Base-by-base conservation (phyloP, 2,888 invertebrate genomes). In the Cyrtodaria siliqua region DNA sequence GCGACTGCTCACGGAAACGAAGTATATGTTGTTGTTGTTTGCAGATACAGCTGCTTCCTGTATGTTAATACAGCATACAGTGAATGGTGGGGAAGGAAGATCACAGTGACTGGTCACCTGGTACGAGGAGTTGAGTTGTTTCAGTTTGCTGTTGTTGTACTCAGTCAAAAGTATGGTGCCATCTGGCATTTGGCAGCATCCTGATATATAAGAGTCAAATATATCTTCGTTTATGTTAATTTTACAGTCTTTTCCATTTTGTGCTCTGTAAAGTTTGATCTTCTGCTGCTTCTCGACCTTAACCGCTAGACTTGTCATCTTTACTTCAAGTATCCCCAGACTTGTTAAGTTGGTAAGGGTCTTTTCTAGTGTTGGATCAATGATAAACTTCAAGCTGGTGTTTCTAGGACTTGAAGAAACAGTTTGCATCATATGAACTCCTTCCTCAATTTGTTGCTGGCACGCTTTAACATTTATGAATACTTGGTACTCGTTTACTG, bases 131-230 rank as follows among this genome's bases (percentile, higher is more conserved):
- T 62, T 55, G 8, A 70, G 23, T 20, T 62, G 23, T 56, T 70
- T 70, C 29, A 70, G 52, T 47, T 55, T 62, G 26, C 55, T 70
- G 56, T 70, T 70, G 0, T 53, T 53, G 40, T 70, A 62, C 12
- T 70, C 69, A 1, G 69, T 62, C 3, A 70, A 27, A 6, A 70
- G 44, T 1, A 70, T 56, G 27, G 49, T 47, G 14, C 56, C 69
- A 38, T 70, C 49, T 18, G 61, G 56, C 16, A 53, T 55, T 4
- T 62, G 38, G 14, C 62, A 62, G 20, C 61, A 53, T 23, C 69
- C 69, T 61, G 61, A 62, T 20, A 70, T 62, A 24, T 62, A 62
- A 18, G 62, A 70, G 16, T 33, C 26, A 20, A 62, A 56, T n/a
- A 47, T 40, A 52, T 61, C 69, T 16, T 55, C 47, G 8, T 66